Base-by-base conservation (phyloP, 1,140 invertebrate genomes). In the Atopsyche davidsoni region DNA sequence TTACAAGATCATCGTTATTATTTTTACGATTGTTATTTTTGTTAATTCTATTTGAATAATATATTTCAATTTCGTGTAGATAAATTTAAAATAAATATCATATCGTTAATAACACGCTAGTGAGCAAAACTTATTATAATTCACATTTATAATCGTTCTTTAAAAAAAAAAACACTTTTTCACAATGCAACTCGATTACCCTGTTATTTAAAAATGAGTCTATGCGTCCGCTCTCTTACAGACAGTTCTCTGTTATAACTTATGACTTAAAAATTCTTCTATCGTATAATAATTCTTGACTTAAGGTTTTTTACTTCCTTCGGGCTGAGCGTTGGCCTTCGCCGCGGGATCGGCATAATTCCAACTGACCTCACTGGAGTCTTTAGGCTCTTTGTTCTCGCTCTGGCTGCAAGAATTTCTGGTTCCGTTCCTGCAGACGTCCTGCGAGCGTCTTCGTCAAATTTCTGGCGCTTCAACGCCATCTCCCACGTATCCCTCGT, bases 401-500 rank as follows among this genome's bases (percentile, higher is more conserved):
- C 46, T 53, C 45, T 54, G 46, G 2, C 28, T 24, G 21, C 14
- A 16, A 16, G 35, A 11, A 19, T 35, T 43, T n/a, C 39, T 41
- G 38, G 46, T 42, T 2, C 23, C 22, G n/a, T 40, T 36, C 18
- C 44, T 48, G 51, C 56, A 63, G 60, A 63, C 66, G 51, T 72
- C 69, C 57, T 60, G 64, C 19, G 63, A 69, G 53, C 71, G 79
- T 67, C 73, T 82, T 81, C 62, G 77, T 79, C 78, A 79, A 65
- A 78, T 79, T 58, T 79, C 77, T 59, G 76, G 75, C 41, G 62
- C 64, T 64, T 73, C 72, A 35, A 67, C 66, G 3, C 66, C 79
- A 62, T 90, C 87, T 19, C 87, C 87, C 34, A 87, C 87, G 64
- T 90, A 92, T 1, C 88, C 88, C 64, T 92, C 88, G 64, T 92